Evolutionary conservation across 2,113 vertebrate species (phyloP), one percentile per base, ranked within the genome.

Genomic region (Eublepharis macularius): DNA sequence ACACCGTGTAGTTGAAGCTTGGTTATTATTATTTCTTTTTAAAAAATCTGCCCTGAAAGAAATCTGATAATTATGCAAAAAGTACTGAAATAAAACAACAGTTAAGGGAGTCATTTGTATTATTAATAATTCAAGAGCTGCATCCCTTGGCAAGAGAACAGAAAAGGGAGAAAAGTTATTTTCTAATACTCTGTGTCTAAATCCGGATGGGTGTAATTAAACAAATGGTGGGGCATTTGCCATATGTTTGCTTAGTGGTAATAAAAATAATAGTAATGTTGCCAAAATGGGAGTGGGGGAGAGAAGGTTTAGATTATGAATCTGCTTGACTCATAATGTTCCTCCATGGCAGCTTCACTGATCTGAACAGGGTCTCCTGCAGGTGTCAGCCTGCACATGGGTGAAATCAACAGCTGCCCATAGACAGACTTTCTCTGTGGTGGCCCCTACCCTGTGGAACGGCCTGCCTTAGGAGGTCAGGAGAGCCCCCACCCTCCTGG

Each of bases 91-190:
- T 86, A 87, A 92, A 90, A 84, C 66, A 85, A 74, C 14, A 72
- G 60, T 32, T 26, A 26, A 77, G 69, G 26, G 73, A 93, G 90
- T 4, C 39, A 54, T 88, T 89, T 87, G 2, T 81, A 43, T 79
- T 88, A 81, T 90, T 91, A 92, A 90, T 89, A 92, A 90, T 95
- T 89, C 73, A 92, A n/a, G 0, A 0, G 68, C 47, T 34, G 26
- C 34, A 47, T 82, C 73, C n/a, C 87, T 81, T 24, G 57, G 49
- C 84, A 36, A 70, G n/a, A 74, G 26, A 86, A 41, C 32, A 34
- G 72, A 34, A 65, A 78, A 72, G 39, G 49, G 43, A 34, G 32
- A 70, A 74, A 86, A 65, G 69, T 7, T 79, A 51, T 1, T 82
- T 93, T 93, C 89, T 72, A 90, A 76, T 16, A 10, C 4, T 6